A percentile compares a stretch with the other conserved stretches of the same genome.
Evolutionary conservation across 1,140 invertebrate species (phyloP).

Genomic region (Cyclargus thomasi): DNA sequence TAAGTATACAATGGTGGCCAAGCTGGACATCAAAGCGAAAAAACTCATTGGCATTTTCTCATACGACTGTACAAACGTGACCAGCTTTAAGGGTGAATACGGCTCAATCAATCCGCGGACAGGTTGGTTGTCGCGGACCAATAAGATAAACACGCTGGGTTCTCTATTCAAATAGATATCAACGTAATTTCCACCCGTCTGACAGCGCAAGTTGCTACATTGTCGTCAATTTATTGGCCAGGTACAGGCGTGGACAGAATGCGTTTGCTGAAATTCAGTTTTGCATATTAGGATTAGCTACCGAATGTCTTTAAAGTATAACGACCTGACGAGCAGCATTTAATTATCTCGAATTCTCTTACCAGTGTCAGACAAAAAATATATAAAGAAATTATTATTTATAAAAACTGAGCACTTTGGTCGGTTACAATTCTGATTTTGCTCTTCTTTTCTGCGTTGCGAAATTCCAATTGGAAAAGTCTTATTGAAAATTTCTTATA

Average conservation of each 20-base stretch:
- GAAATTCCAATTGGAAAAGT: too few species aligned
- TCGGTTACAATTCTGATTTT: too few species aligned
- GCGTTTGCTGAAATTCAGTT: background rate
- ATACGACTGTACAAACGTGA: background rate
- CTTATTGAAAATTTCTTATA: too few species aligned
- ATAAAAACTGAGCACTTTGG: too few species aligned
- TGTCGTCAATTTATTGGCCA: slow-evolving; percentile 12
- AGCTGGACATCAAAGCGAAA: background rate
- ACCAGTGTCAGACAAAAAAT: too few species aligned
- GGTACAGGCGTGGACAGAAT: background rate
- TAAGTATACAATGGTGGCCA: background rate
- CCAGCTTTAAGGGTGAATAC: background rate
- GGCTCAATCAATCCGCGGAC: slow-evolving; percentile 10
- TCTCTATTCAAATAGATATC: slow-evolving; percentile 44
- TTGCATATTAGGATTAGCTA: background rate
- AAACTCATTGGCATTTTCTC: background rate
- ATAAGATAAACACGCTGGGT: slow-evolving; percentile 38
- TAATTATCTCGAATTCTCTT: too few species aligned
- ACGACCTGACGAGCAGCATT: too few species aligned
- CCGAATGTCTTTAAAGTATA: background rate
- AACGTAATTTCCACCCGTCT: slow-evolving; percentile 28
- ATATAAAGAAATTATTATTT: too few species aligned
- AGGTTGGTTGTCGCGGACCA: slow-evolving; percentile 36
- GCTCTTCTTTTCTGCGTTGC: too few species aligned
- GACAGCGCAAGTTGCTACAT: slow-evolving; percentile 7